Conservation (phyloP, 2,888 invertebrate species). For the Agrochola litura region DNA sequence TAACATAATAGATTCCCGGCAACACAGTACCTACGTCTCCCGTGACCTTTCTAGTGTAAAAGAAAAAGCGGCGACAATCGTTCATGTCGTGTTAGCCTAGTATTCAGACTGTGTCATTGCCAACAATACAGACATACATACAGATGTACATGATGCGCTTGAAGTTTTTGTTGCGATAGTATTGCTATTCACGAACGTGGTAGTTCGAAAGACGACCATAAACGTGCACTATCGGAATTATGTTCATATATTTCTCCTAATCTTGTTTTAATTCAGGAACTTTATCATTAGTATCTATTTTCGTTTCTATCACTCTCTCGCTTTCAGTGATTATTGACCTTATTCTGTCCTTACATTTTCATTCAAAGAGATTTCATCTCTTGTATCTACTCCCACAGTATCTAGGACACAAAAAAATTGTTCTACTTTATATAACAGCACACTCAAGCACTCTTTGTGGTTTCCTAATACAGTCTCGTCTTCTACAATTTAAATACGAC, state of each 20-base stretch:
- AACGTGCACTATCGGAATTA: not conserved
- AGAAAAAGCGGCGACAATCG: conserved; percentile 58
- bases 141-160: conserved; percentile 29
- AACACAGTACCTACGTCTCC: conserved; percentile 27
- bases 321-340: not conserved
- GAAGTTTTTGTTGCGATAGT: conserved; percentile 30
- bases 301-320: not conserved
- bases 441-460: not conserved
- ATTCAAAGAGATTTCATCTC: not conserved
- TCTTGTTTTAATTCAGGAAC: not conserved
- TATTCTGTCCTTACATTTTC: not conserved
- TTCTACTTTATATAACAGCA: not conserved
- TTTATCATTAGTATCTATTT: not conserved
- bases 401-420: not conserved
- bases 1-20: conserved; percentile 36
- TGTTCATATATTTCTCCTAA: too few species aligned
- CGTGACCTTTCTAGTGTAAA: conserved; percentile 52
- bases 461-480: not conserved
- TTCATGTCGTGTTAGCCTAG: conserved; percentile 56
- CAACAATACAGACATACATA: conserved; percentile 48
- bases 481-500: conserved; percentile 7
- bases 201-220: not conserved
- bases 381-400: not conserved
- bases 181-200: conserved; percentile 9
- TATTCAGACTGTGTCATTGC: conserved; percentile 63